Evolutionary conservation across 2,113 vertebrate species (phyloP).

Genomic region (Hoplias malabaricus): DNA sequence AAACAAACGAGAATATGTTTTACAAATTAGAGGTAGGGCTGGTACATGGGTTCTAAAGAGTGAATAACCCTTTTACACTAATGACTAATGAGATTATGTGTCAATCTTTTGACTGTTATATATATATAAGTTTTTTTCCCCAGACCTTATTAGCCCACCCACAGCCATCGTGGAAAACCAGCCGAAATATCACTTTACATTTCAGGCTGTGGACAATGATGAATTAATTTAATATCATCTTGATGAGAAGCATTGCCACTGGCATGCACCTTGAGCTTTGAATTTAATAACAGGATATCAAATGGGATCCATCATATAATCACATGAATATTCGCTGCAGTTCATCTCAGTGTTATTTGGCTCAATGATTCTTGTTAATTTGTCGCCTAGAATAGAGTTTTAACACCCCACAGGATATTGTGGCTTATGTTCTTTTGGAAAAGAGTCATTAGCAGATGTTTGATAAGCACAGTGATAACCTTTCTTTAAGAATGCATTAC

Average conservation of each 20-base stretch:
- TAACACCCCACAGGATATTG: not conserved
- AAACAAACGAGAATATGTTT: too few relatives aligned
- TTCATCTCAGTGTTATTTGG: not conserved
- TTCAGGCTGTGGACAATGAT: not conserved
- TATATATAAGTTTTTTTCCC: too few relatives aligned
- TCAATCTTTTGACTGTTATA: too few relatives aligned
- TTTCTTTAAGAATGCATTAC: constrained; percentile 1
- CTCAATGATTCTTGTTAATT: not conserved
- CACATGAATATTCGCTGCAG: not conserved
- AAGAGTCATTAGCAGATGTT: constrained; percentile 9
- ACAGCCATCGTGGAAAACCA: not conserved
- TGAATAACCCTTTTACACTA: too few relatives aligned
- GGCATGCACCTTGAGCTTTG: constrained; percentile 2
- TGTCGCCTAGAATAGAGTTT: not conserved
- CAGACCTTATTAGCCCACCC: not conserved
- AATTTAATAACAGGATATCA: constrained; percentile 30
- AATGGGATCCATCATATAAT: constrained; percentile 17
- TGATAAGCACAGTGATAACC: not conserved
- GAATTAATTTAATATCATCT: constrained; percentile 44
- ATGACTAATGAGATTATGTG: too few relatives aligned
- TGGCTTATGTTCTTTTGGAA: not conserved
- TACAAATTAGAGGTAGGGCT: too few relatives aligned
- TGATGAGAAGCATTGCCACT: not conserved
- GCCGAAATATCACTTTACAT: not conserved
- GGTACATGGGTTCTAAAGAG: too few relatives aligned